Conservation (phyloP, 2,888 invertebrate species). For the Schizaphis graminum region DNA sequence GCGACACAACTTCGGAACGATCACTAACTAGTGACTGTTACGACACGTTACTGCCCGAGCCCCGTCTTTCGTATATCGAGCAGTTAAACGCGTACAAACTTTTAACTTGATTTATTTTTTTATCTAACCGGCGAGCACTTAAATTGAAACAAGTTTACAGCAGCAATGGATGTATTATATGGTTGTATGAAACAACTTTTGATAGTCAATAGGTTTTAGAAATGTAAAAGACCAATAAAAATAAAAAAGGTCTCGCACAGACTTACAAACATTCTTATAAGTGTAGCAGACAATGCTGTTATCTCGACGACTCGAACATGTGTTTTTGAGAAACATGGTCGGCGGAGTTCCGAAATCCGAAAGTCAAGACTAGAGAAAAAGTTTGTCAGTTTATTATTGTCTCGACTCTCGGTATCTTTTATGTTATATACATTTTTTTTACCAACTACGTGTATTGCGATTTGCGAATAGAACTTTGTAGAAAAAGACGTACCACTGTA, state of each 20-base stretch:
- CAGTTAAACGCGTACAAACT: neutral
- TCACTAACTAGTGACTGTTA: no score
- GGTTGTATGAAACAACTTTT: conserved; percentile 39
- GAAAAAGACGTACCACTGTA: neutral
- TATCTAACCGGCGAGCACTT: conserved; percentile 34
- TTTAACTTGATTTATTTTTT: conserved; percentile 18
- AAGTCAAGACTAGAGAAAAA: conserved; percentile 30
- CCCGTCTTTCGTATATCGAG: neutral
- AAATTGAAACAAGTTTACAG: conserved; percentile 22
- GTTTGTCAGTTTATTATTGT: conserved; percentile 40
- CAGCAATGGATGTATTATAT: neutral
- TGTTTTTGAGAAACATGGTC: conserved; percentile 11
- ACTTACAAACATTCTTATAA: conserved; percentile 25
- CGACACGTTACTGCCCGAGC: no score
- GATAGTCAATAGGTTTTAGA: conserved; percentile 3
- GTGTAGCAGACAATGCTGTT: conserved; percentile 27
- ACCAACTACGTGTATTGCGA: neutral
- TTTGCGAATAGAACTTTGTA: neutral
- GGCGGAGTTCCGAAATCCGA: conserved; percentile 16
- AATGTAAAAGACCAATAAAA: conserved; percentile 36
- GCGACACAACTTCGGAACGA: no score
- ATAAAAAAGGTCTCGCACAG: neutral
- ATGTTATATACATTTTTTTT: neutral
- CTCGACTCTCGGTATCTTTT: neutral
- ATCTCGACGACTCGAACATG: conserved; percentile 34